These are phyloP conservation scores for Platorchestia sp. DNA, from an alignment of 1,140 invertebrate species.

Conservation along the genomic window DNA sequence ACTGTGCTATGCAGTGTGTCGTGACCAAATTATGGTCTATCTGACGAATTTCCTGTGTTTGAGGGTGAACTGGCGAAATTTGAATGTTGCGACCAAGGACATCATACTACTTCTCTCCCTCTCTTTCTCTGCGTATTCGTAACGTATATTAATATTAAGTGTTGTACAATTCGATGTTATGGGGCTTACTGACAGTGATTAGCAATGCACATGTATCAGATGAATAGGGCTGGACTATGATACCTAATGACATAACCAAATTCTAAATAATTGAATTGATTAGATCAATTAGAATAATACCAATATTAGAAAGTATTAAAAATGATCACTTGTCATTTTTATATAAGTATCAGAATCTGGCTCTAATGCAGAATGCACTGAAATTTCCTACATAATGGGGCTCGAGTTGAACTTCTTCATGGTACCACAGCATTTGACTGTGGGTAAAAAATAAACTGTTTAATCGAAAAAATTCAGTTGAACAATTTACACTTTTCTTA, in stretches of 20 bases:
- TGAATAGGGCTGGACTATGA: not conserved
- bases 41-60: not conserved
- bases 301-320: not conserved
- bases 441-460: not conserved
- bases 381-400: not conserved
- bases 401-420: not conserved
- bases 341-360: not conserved
- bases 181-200: not conserved
- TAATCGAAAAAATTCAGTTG: not conserved
- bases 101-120: not conserved
- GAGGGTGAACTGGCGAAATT: conserved; percentile 9
- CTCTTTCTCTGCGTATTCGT: not conserved
- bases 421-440: not conserved
- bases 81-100: not conserved
- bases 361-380: not conserved
- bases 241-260: not conserved
- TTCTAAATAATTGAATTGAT: not conserved
- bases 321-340: not conserved
- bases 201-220: not conserved
- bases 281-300: not conserved
- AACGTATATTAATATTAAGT: not conserved
- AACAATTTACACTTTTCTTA: not conserved
- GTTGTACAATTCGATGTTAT: not conserved
- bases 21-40: not conserved
- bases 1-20: conserved; percentile 7